phyloP scores from a whole-genome alignment of 2,888 invertebrate genomes.

The Rhopalosiphum nymphaeae region DNA sequence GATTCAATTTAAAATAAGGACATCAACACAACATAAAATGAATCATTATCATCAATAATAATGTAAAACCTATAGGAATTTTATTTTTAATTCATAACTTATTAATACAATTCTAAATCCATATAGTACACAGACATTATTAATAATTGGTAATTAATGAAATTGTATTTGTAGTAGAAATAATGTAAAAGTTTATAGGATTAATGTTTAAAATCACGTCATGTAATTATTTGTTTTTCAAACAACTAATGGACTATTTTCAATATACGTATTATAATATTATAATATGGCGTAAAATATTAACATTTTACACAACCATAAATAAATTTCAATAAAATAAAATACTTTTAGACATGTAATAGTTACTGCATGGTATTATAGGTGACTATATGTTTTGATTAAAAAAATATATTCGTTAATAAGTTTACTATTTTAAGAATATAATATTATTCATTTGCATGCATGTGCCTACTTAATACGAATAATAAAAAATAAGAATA shows the following conservation, averaged over 20 bases:
- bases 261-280: not conserved
- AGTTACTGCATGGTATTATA: not conserved
- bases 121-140: not conserved
- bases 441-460: not conserved
- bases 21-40: not conserved
- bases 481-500: not conserved
- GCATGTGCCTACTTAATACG: not conserved
- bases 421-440: not conserved
- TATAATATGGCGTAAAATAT: not conserved
- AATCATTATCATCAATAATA: not conserved
- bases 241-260: constrained; percentile 16
- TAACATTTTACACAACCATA: not conserved
- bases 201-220: not conserved
- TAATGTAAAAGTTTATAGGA: constrained; percentile 1
- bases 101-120: not conserved
- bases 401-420: not conserved
- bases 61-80: not conserved
- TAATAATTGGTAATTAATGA: not conserved
- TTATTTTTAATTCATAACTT: not conserved
- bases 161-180: not conserved
- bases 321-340: not conserved
- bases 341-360: not conserved
- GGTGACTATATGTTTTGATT: not conserved
- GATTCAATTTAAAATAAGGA: not conserved
- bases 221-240: constrained; percentile 5